Conservation (phyloP, 1,140 invertebrate genomes). For the Sarcophaga peregrina region DNA sequence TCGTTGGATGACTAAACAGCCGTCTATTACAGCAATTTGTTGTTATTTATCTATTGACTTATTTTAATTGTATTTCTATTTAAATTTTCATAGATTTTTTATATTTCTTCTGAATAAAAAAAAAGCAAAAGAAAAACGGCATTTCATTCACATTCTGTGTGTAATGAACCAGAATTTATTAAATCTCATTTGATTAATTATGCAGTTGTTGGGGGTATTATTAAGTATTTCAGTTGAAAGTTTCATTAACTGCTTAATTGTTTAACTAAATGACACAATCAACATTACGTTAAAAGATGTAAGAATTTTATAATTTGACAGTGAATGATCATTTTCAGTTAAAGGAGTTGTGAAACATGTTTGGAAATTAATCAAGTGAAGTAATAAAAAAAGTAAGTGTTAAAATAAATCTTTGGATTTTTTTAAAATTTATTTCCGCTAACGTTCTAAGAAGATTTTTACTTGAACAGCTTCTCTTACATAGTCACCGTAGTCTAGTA, state of each 20-base stretch:
- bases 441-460: too few species aligned
- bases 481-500: too few species aligned
- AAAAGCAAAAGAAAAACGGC: not conserved
- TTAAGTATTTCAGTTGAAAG: not conserved
- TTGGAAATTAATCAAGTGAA: too few species aligned
- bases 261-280: not conserved
- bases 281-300: not conserved
- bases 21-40: not conserved
- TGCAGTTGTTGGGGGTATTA: not conserved
- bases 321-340: not conserved
- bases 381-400: too few species aligned
- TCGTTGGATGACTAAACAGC: not conserved
- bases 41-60: not conserved
- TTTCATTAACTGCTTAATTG: not conserved
- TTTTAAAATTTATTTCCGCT: too few species aligned
- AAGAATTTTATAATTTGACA: not conserved
- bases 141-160: not conserved
- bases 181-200: not conserved
- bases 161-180: not conserved
- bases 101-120: too few species aligned
- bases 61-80: not conserved
- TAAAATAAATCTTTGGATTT: too few species aligned
- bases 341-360: too few species aligned
- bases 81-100: too few species aligned
- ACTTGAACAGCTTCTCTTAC: too few species aligned